These are phyloP conservation scores for Nematostella vectensis DNA, from an alignment of 92 coral and sea anemone species.

Conservation along the genomic window DNA sequence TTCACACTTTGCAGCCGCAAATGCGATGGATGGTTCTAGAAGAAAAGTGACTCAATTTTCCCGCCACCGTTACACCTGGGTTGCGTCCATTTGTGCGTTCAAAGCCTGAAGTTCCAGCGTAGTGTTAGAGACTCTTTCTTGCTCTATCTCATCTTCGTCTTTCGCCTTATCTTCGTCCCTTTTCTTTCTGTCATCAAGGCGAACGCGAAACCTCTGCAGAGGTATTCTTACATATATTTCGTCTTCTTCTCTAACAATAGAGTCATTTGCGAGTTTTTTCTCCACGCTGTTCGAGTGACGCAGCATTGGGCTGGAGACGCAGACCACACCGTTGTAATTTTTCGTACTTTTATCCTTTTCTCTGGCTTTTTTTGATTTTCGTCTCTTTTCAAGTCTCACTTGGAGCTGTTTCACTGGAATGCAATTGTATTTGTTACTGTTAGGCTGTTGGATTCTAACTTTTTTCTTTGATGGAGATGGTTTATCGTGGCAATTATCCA, in stretches of 20 bases:
- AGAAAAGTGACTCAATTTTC: too few relatives aligned
- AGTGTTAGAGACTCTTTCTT: slow-evolving; percentile 16
- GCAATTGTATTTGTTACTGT: slow-evolving; percentile 11
- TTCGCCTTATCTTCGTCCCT: slow-evolving; percentile 3
- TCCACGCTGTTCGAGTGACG: slow-evolving; percentile 2
- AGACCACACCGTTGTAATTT: not conserved
- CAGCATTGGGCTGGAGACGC: not conserved
- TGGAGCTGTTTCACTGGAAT: slow-evolving; percentile 14
- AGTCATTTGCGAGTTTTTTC: slow-evolving; percentile 5
- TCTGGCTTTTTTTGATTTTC: slow-evolving; percentile 10
- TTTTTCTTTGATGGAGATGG: slow-evolving; percentile 14
- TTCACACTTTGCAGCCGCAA: too few relatives aligned
- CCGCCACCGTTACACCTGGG: slow-evolving; percentile 17
- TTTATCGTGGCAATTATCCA: too few relatives aligned
- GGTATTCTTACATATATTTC: slow-evolving; percentile 26
- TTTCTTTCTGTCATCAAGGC: slow-evolving; percentile 11
- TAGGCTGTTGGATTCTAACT: slow-evolving; percentile 6
- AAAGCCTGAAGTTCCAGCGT: slow-evolving; percentile 17
- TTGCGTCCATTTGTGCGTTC: slow-evolving; percentile 35
- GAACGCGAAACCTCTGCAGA: slow-evolving; percentile 4
- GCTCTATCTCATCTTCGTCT: slow-evolving; percentile 6
- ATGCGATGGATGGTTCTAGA: too few relatives aligned
- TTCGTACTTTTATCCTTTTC: slow-evolving; percentile 5
- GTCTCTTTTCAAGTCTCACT: slow-evolving; percentile 23
- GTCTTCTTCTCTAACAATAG: slow-evolving; percentile 9